These are phyloP conservation scores for Anagyrus pseudococci DNA, from an alignment of 2,888 invertebrate species.

Conservation along the genomic window DNA sequence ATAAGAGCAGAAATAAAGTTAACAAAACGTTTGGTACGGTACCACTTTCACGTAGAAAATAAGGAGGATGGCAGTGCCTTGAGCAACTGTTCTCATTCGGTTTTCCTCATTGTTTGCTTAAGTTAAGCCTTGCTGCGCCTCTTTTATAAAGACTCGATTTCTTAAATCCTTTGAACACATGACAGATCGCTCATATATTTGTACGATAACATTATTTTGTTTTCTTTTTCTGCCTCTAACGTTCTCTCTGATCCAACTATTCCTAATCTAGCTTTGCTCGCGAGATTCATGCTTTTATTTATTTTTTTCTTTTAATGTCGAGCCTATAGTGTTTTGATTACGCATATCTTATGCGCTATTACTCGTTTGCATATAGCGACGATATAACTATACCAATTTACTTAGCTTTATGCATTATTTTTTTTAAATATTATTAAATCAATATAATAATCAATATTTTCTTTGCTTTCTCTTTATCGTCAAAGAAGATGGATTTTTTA, in stretches of 20 bases:
- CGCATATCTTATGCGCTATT: conserved; percentile 44
- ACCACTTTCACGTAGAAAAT: conserved; percentile 41
- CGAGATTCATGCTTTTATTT: conserved; percentile 56
- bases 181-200: conserved; percentile 59
- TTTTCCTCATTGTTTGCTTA: conserved; percentile 37
- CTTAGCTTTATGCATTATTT: conserved; percentile 35
- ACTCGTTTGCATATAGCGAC: conserved; percentile 45
- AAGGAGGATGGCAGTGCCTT: conserved; percentile 59
- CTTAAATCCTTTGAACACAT: conserved; percentile 56
- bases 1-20: conserved; percentile 20
- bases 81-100: conserved; percentile 54
- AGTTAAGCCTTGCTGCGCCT: conserved; percentile 44
- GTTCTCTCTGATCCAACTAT: conserved; percentile 49
- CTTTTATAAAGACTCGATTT: conserved; percentile 48
- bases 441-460: conserved; percentile 34
- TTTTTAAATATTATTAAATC: conserved; percentile 40
- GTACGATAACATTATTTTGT: conserved; percentile 56
- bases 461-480: conserved; percentile 18
- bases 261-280: conserved; percentile 60
- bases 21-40: conserved; percentile 41
- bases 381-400: conserved; percentile 43
- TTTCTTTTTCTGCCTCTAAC: conserved; percentile 40
- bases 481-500: conserved; percentile 26
- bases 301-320: conserved; percentile 43
- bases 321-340: conserved; percentile 49